Evolutionary conservation across 1,140 invertebrate species (phyloP).

Genomic region (Platorchestia sp.): DNA sequence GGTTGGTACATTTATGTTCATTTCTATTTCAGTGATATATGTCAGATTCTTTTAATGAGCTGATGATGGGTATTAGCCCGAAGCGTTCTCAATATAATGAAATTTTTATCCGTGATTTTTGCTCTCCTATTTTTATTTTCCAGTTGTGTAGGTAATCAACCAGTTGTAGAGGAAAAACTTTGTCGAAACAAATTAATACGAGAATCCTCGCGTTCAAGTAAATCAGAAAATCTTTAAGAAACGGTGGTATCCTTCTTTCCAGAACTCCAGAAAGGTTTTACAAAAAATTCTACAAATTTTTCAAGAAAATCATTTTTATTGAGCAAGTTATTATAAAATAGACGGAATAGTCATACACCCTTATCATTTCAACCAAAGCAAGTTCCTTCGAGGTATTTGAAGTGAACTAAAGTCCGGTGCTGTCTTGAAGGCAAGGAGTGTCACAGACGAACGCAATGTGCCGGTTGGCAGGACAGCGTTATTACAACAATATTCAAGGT

Average conservation of each 20-base stretch:
- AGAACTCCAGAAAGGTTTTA: background rate
- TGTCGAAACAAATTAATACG: background rate
- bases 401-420: background rate
- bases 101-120: too few species aligned
- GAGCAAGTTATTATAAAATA: background rate
- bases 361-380: background rate
- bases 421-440: background rate
- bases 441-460: background rate
- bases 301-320: background rate
- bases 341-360: background rate
- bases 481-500: constrained; percentile 29
- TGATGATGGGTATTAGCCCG: too few species aligned
- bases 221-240: background rate
- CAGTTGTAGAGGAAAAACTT: too few species aligned
- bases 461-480: background rate
- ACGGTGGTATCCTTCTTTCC: background rate
- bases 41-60: too few species aligned
- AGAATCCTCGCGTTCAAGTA: background rate
- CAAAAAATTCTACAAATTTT: background rate
- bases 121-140: too few species aligned
- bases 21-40: too few species aligned
- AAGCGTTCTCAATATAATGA: too few species aligned
- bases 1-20: too few species aligned
- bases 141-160: too few species aligned
- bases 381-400: background rate